Conservation (phyloP, 1,140 invertebrate species). For the Platorchestia sp. region DNA sequence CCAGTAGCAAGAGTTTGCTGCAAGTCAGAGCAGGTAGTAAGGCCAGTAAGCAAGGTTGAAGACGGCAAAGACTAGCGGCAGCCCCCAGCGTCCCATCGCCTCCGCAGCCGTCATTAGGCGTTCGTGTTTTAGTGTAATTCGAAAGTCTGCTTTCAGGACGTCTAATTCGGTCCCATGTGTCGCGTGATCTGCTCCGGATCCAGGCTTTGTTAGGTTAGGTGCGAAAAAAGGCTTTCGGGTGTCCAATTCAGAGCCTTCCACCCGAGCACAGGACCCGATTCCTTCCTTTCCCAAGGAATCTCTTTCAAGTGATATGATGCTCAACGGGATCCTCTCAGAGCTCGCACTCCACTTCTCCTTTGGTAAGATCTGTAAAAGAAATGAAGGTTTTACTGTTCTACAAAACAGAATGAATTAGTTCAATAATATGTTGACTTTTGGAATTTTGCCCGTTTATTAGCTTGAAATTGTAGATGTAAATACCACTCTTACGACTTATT, state of each 20-base stretch:
- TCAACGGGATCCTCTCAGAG: neutral
- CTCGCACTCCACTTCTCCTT: neutral
- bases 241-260: neutral
- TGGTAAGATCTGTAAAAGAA: neutral
- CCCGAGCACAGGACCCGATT: neutral
- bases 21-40: constrained; percentile 29
- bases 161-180: neutral
- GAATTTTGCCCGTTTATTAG: no score
- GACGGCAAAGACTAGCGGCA: constrained; percentile 36
- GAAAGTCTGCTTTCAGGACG: neutral
- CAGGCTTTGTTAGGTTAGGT: no score
- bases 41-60: constrained; percentile 56
- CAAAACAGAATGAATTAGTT: no score
- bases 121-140: neutral
- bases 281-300: neutral
- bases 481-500: no score
- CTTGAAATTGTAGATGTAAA: no score
- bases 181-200: neutral
- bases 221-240: no score
- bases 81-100: neutral
- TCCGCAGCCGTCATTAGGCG: neutral
- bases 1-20: neutral
- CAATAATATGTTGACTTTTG: no score
- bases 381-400: neutral
- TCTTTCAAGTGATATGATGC: neutral